Evolutionary conservation across 2,888 invertebrate species (phyloP).

Genomic region (Agriopis leucophaearia): DNA sequence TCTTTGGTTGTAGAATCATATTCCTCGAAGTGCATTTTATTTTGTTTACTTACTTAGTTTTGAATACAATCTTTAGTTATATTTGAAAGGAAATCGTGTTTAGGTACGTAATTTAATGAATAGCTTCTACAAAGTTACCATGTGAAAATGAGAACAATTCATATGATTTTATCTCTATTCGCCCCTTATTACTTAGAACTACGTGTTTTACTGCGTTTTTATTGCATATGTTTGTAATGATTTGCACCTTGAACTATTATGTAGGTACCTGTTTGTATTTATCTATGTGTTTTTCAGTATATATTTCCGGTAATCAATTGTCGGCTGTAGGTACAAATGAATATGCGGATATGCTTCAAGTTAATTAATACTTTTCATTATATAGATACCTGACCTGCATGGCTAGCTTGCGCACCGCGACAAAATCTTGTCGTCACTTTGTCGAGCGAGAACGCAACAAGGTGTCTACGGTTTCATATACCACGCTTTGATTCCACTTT

Average conservation of each 20-base stretch:
- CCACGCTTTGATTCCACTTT: too few species aligned
- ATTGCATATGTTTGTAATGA: constrained; percentile 9
- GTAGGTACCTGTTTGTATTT: constrained; percentile 8
- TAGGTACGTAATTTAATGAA: not conserved
- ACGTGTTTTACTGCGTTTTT: constrained; percentile 19
- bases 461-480: too few species aligned
- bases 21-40: not conserved
- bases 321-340: not conserved
- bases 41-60: not conserved
- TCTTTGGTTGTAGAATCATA: too few species aligned
- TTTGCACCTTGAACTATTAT: constrained; percentile 27
- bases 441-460: too few species aligned
- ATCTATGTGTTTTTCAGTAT: constrained; percentile 23
- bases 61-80: not conserved
- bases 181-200: constrained; percentile 10
- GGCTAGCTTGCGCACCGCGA: too few species aligned
- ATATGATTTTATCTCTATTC: not conserved
- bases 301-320: constrained; percentile 24
- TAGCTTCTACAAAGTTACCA: not conserved
- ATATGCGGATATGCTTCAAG: constrained; percentile 20
- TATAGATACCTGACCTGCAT: constrained; percentile 9
- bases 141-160: not conserved
- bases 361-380: constrained; percentile 2
- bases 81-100: not conserved
- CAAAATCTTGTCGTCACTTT: too few species aligned